A percentile compares a stretch with the other conserved stretches of the same genome.
Conservation (phyloP, 1,140 invertebrate genomes). For the Tigriopus japonicus region DNA sequence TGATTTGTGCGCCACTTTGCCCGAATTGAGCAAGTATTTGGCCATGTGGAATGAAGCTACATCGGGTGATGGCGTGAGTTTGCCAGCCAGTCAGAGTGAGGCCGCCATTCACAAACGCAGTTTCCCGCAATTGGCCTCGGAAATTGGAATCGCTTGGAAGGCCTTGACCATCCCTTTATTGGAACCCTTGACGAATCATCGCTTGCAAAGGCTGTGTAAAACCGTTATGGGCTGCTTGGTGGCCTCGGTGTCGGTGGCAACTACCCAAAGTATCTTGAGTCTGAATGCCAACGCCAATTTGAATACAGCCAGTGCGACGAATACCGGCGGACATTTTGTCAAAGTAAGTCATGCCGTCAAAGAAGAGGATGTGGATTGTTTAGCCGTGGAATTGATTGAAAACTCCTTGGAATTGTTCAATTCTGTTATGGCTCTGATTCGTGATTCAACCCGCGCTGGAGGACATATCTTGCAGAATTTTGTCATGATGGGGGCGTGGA, state of each 20-base stretch:
- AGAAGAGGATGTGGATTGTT: constrained; percentile 27
- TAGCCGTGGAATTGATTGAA: constrained; percentile 46
- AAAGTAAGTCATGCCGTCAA: no score
- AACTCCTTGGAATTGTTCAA: constrained; percentile 60
- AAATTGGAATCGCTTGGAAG: background rate
- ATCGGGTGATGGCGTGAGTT: background rate
- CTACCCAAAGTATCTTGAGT: constrained; percentile 26
- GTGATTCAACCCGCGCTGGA: constrained; percentile 60
- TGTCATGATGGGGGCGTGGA: constrained; percentile 64
- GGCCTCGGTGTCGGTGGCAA: background rate
- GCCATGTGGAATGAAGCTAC: background rate
- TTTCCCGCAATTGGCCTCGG: background rate
- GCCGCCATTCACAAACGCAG: background rate
- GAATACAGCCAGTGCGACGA: no score
- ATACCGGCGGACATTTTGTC: no score
- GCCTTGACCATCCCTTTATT: background rate
- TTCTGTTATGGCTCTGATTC: constrained; percentile 53
- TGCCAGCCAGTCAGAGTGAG: background rate
- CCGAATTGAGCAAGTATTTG: background rate
- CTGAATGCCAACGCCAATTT: constrained; percentile 32
- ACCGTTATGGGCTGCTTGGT: background rate
- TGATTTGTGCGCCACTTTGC: background rate
- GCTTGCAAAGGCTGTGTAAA: background rate
- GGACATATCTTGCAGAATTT: constrained; percentile 77
- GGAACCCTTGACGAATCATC: background rate